phyloP scores from a whole-genome alignment of 1,140 invertebrate species.

The Nomia melanderi region DNA sequence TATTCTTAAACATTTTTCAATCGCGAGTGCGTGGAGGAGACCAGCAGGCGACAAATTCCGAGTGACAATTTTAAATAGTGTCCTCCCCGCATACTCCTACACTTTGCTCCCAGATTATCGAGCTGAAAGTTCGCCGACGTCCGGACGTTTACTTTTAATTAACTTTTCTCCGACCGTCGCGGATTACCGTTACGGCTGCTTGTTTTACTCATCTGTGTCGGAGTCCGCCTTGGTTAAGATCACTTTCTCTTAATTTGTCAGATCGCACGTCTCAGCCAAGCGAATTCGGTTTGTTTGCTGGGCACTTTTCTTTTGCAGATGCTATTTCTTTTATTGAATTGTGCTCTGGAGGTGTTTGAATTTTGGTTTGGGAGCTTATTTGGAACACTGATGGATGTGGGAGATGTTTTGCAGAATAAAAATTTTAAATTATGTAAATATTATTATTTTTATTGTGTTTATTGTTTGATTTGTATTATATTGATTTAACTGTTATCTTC shows the following conservation, averaged over 20 bases:
- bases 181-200: constrained; percentile 30
- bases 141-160: constrained; percentile 43
- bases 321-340: not conserved
- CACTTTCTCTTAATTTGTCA: not conserved
- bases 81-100: constrained; percentile 4
- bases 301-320: not conserved
- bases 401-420: no score
- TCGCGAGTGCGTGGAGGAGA: no score
- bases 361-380: not conserved
- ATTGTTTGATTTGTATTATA: no score
- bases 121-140: not conserved
- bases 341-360: not conserved
- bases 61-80: not conserved
- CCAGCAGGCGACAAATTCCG: not conserved
- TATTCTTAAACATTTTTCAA: constrained; percentile 50
- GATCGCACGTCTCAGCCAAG: not conserved
- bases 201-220: constrained; percentile 24
- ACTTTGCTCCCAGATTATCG: not conserved
- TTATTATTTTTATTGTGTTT: no score
- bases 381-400: no score
- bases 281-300: not conserved
- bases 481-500: no score
- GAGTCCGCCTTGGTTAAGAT: not conserved
- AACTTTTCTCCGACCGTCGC: constrained; percentile 4
- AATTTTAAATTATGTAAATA: no score